A percentile compares a stretch with the other conserved stretches of the same genome.
Conservation (phyloP, 2,113 vertebrate species). For the Pituophis catenifer region DNA sequence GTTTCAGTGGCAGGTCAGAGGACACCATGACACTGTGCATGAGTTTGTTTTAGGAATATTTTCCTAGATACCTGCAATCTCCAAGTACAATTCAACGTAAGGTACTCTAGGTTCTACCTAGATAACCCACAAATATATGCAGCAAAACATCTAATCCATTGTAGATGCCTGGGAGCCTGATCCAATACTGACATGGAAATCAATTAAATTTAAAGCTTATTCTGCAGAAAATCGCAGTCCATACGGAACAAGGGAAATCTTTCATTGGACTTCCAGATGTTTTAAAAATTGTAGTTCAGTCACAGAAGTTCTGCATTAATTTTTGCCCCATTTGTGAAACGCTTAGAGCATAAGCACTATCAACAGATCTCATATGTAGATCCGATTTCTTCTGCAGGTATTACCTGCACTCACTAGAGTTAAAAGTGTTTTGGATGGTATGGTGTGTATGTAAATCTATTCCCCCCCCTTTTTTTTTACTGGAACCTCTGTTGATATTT, state of each 20-base stretch:
- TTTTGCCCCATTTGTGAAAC: background rate
- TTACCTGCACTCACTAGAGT: background rate
- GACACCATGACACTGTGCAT: fast-evolving
- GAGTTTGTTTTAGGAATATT: background rate
- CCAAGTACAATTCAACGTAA: background rate
- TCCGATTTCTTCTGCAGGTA: background rate
- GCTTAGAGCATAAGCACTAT: background rate
- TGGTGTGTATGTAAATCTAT: background rate
- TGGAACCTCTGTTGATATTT: background rate
- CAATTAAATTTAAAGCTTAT: background rate
- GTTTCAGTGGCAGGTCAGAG: background rate
- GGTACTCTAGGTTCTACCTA: background rate
- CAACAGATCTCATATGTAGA: background rate
- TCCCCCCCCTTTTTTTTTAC: background rate
- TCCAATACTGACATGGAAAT: background rate
- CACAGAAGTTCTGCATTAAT: background rate
- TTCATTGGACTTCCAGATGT: background rate
- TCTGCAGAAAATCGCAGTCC: background rate
- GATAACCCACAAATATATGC: background rate
- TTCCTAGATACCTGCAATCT: background rate
- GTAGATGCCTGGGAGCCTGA: background rate
- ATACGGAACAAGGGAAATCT: background rate
- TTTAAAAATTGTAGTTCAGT: background rate
- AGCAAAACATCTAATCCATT: background rate
- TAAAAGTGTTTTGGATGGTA: background rate